A percentile compares a stretch with the other conserved stretches of the same genome.
Evolutionary conservation across 1,140 invertebrate species (phyloP).

Genomic region (Oreohelix idahoensis): DNA sequence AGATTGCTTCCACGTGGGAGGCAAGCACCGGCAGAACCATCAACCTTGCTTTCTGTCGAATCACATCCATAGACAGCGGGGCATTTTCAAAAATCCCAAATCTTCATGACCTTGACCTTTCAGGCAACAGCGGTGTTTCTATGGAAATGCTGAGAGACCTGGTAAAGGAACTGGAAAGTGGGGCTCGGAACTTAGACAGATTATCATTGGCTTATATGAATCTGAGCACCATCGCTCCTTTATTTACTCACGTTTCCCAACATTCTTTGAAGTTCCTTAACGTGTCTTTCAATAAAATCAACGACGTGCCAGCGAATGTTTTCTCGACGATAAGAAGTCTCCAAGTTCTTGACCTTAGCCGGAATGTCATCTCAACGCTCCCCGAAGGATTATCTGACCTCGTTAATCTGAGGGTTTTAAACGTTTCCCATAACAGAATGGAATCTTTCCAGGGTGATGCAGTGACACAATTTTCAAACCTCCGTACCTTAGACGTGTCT

Average conservation of each 20-base stretch:
- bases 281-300: slow-evolving; percentile 54
- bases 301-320: slow-evolving; percentile 26
- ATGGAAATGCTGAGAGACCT: slow-evolving; percentile 42
- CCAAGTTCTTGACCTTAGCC: slow-evolving; percentile 40
- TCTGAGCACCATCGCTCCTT: slow-evolving; percentile 24
- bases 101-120: slow-evolving; percentile 53
- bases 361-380: slow-evolving; percentile 48
- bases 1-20: slow-evolving; percentile 53
- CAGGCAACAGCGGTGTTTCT: slow-evolving; percentile 53
- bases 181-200: slow-evolving; percentile 19
- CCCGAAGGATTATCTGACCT: slow-evolving; percentile 42
- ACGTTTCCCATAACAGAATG: slow-evolving; percentile 56
- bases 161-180: slow-evolving; percentile 49
- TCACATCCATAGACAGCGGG: slow-evolving; percentile 48
- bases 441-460: slow-evolving; percentile 24
- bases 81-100: slow-evolving; percentile 48
- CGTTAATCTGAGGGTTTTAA: slow-evolving; percentile 48
- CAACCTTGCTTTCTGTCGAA: slow-evolving; percentile 60
- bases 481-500: slow-evolving; percentile 52
- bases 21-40: slow-evolving; percentile 42
- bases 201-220: slow-evolving; percentile 48
- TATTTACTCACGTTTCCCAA: slow-evolving; percentile 35
- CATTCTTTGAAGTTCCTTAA: slow-evolving; percentile 43
- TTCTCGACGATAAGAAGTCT: slow-evolving; percentile 48
- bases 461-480: slow-evolving; percentile 33